phyloP scores from a whole-genome alignment of 2,113 vertebrate genomes.

The Orthonyx spaldingii region DNA sequence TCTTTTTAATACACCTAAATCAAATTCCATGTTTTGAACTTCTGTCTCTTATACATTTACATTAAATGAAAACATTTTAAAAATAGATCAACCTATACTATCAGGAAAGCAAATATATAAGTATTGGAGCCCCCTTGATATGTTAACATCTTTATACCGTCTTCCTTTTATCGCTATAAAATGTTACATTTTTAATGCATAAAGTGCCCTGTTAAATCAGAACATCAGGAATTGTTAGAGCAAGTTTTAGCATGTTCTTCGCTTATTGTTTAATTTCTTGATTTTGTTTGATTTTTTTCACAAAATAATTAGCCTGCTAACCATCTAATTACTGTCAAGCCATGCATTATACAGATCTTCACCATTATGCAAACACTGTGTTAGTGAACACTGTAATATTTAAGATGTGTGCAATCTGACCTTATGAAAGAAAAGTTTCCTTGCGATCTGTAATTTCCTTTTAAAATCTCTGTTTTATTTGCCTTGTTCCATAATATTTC shows the following conservation, averaged over 20 bases:
- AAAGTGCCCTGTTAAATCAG: neutral
- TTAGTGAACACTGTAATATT: neutral
- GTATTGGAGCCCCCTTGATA: neutral
- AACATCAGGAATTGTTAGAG: neutral
- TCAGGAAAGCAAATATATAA: neutral
- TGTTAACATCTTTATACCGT: neutral
- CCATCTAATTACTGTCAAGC: constrained; percentile 2
- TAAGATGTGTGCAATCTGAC: neutral
- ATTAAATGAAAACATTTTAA: neutral
- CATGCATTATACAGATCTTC: neutral
- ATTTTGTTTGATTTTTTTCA: constrained; percentile 55
- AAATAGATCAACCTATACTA: neutral
- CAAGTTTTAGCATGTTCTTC: neutral
- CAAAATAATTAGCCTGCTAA: constrained; percentile 48
- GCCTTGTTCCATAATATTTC: neutral
- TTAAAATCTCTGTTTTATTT: neutral
- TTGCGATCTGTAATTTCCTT: neutral
- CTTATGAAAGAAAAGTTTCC: neutral
- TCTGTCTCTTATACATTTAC: neutral
- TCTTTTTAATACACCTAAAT: neutral
- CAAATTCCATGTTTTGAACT: neutral
- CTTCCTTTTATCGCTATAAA: neutral
- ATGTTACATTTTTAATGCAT: neutral
- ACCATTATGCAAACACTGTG: neutral
- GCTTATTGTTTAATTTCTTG: constrained; percentile 27